These are phyloP conservation scores for Carcinoscorpius rotundicauda DNA, from an alignment of 1,140 invertebrate species.

Conservation along the genomic window DNA sequence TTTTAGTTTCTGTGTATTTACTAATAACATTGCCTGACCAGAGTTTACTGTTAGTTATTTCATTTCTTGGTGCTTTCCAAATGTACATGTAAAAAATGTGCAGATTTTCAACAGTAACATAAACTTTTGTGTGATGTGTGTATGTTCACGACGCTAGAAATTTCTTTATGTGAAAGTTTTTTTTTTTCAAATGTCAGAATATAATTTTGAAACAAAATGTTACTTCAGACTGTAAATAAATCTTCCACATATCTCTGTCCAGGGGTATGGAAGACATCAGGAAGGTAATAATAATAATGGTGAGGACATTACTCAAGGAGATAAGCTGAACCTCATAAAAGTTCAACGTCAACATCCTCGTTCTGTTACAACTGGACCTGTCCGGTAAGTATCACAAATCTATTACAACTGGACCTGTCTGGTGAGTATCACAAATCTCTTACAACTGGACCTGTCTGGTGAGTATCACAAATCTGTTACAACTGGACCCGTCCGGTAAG, in stretches of 20 bases:
- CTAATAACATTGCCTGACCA: too few relatives aligned
- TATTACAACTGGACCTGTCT: neutral
- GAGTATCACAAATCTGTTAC: neutral
- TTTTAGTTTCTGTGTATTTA: too few relatives aligned
- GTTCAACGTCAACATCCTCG: slow-evolving; percentile 45
- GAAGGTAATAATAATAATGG: neutral
- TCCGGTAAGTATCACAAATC: slow-evolving; percentile 34
- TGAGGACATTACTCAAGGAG: slow-evolving; percentile 15
- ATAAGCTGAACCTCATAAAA: slow-evolving; percentile 36
- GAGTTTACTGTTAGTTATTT: too few relatives aligned
- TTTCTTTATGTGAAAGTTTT: neutral
- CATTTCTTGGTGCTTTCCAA: too few relatives aligned
- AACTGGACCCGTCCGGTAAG: neutral
- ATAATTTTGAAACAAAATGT: too few relatives aligned
- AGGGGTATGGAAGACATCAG: neutral
- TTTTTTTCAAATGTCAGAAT: too few relatives aligned
- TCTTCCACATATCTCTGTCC: neutral
- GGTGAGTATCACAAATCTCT: neutral
- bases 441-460: neutral
- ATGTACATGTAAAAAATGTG: too few relatives aligned
- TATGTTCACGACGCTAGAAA: neutral
- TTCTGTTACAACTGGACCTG: slow-evolving; percentile 35
- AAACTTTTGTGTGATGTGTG: neutral
- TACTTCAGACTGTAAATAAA: too few relatives aligned
- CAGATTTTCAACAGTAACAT: too few relatives aligned